Conservation (phyloP, 2,113 vertebrate genomes). For the Rhombomys opimus region DNA sequence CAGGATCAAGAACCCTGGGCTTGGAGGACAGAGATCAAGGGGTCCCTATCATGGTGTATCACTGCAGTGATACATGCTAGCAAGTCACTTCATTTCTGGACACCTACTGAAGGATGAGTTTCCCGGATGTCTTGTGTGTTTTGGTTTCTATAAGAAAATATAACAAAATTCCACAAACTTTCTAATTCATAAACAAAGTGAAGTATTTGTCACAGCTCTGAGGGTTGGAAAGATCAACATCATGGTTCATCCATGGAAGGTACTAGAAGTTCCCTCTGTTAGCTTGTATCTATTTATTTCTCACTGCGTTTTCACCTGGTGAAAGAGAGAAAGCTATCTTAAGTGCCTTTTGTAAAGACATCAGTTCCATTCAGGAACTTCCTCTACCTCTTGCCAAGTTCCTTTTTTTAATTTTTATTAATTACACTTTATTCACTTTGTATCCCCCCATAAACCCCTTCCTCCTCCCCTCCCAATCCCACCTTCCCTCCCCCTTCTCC, state of each 20-base stretch:
- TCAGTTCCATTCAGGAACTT: background rate
- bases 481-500: no score
- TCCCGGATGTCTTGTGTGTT: fast-evolving
- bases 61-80: background rate
- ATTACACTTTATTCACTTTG: no score
- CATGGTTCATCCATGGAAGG: background rate
- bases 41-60: background rate
- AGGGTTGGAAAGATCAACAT: background rate
- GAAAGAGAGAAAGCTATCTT: background rate
- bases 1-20: background rate
- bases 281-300: background rate
- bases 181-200: background rate
- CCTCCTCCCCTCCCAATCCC: no score
- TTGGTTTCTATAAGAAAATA: background rate
- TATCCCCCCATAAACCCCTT: no score
- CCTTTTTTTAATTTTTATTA: no score
- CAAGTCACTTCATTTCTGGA: no score
- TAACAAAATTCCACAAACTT: background rate
- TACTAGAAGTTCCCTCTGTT: background rate
- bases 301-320: background rate
- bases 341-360: background rate
- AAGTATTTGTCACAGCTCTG: background rate
- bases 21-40: background rate
- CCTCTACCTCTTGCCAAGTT: background rate
- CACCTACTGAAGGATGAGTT: background rate